These are phyloP conservation scores for Sussaba pulchella DNA, from an alignment of 2,888 invertebrate species.

Conservation along the genomic window DNA sequence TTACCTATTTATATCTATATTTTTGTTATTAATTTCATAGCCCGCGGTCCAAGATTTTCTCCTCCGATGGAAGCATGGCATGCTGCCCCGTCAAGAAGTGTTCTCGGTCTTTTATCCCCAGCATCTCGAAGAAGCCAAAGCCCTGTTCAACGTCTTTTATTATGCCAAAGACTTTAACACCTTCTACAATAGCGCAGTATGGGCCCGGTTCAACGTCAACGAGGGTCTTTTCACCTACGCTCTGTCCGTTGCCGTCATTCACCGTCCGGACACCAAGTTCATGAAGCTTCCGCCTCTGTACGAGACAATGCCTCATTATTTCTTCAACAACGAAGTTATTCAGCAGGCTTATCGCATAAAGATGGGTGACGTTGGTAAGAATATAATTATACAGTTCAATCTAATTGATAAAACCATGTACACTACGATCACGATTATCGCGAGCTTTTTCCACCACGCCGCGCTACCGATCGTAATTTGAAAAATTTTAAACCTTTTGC, in stretches of 20 bases:
- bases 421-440: too few species aligned
- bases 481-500: too few species aligned
- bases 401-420: too few species aligned
- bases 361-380: slow-evolving; percentile 74
- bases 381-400: slow-evolving; percentile 10
- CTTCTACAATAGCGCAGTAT: slow-evolving; percentile 87
- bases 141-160: slow-evolving; percentile 86
- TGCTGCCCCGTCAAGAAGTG: slow-evolving; percentile 77
- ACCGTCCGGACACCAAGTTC: slow-evolving; percentile 86
- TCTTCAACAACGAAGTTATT: slow-evolving; percentile 87
- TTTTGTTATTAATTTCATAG: slow-evolving; percentile 79
- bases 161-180: slow-evolving; percentile 87
- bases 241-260: slow-evolving; percentile 86
- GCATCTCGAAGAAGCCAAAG: slow-evolving; percentile 85
- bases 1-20: too few species aligned
- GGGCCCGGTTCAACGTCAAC: slow-evolving; percentile 87
- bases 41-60: slow-evolving; percentile 85
- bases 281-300: slow-evolving; percentile 89
- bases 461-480: too few species aligned
- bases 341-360: slow-evolving; percentile 75
- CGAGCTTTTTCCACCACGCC: too few species aligned
- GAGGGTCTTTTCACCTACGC: slow-evolving; percentile 88
- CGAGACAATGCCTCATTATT: slow-evolving; percentile 88
- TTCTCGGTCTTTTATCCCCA: slow-evolving; percentile 80
- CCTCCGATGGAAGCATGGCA: slow-evolving; percentile 80